Evolutionary conservation across 2,113 vertebrate genomes (phyloP), one percentile per base, ranked within the genome.

Genomic region (Cepphus grylle): DNA sequence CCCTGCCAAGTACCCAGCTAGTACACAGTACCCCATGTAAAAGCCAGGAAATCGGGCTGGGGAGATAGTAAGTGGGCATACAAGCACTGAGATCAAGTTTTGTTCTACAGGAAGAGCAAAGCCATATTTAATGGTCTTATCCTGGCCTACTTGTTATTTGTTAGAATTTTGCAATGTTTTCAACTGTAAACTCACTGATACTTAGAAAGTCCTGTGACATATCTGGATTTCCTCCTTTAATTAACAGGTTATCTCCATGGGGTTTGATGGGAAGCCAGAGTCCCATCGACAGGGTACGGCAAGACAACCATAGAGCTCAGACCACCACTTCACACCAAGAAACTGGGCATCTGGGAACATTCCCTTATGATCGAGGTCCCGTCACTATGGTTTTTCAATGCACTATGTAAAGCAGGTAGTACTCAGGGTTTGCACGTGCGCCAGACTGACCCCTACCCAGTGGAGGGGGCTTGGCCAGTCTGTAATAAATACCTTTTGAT

Each of bases 401-500:
- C 0, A 3, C 22, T 30, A 15, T 8, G 9, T 32, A 67, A 78
- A 73, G 26, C n/a, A 69, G 26, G 9, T 11, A 8, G 26, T 5
- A 26, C 59, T 52, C 2, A 2, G 53, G 49, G n/a, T 38, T 79
- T 1, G 0, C 11, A 29, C 0, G 0, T 36, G 65, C 0, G 1
- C 16, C 56, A 59, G 56, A 19, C 40, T n/a, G 50, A 74, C 11
- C 22, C 11, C n/a, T 52, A 76, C 34, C 58, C 32, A 27, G 52
- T 8, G 17, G n/a, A 32, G 14, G 1, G 19, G 36, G 13, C 14
- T 34, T 42, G 58, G 29, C 15, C 9, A 27, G 43, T 20, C 27
- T 47, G 25, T 86, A 40, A 55, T 42, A 74, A 27, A 62, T 94
- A 97, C 83, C 90, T 97, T 93, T 56, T 83, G 23, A 49, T 50